Base-by-base conservation (phyloP, 2,888 invertebrate genomes). In the Gnatocerus cornutus region DNA sequence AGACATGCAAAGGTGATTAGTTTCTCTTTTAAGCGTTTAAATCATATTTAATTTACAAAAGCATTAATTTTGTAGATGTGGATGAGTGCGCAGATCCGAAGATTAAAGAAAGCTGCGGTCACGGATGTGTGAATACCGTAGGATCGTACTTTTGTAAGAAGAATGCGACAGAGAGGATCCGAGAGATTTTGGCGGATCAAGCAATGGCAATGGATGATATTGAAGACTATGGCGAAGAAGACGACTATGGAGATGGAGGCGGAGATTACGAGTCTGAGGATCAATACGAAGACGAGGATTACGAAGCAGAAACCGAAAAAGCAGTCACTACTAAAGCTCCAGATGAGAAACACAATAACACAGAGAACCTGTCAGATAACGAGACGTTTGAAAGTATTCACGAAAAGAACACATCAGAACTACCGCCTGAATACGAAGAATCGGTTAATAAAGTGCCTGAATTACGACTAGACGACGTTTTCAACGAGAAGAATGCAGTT, bases 121-220 rank as follows among this genome's bases (percentile, higher is more conserved):
- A 83, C 73, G 87, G 86, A 29, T 93, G 92, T 81, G 85, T 89
- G 71, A 92, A 92, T 81, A 88, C 87, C 0, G 86, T 87, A 3
- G 92, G 92, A 13, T 88, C 90, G 0, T 92, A 89, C 82, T 81
- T 81, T 41, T 89, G 89, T 73, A 79, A 66, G 3, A 37, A 71
- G 41, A 7, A 58, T 45, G 53, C 16, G 2, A 53, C 68, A 0
- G 13, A 12, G 12, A 13, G 13, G 6, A 41, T 41, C 1, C 41
- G 6, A 12, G 67, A 55, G 5, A 53, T 71, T 16, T 62, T 71
- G 30, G 65, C 76, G 2, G 77, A 78, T 59, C 72, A 76, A 58
- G 72, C 76, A 8, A 37, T 41, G n/a, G 72, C 76, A 9, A 37
- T 41, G n/a, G 45, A 69, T 48, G 59, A 69, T 16, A 66, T 74